A percentile compares a stretch with the other conserved stretches of the same genome.
phyloP scores from a whole-genome alignment of 1,140 invertebrate species.

The Chlorops oryzae region DNA sequence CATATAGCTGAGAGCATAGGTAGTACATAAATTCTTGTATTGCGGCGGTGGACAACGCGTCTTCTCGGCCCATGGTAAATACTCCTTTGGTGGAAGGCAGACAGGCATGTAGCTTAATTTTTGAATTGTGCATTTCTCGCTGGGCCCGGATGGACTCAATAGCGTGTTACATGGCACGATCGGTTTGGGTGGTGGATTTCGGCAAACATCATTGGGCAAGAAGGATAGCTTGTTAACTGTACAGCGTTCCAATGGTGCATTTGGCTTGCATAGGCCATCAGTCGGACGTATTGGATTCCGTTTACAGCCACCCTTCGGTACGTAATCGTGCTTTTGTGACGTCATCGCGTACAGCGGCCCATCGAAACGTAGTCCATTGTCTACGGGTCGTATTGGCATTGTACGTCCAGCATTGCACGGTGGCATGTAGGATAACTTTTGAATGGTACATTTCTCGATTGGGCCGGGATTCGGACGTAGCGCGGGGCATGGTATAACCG shows the following conservation, averaged over 20 bases:
- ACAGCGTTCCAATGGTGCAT: slow-evolving; percentile 51
- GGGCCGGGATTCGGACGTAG: slow-evolving; percentile 41
- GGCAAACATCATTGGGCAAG: slow-evolving; percentile 48
- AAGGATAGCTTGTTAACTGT: slow-evolving; percentile 53
- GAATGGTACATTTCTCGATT: slow-evolving; percentile 50
- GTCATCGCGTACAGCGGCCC: slow-evolving; percentile 66
- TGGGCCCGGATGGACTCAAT: slow-evolving; percentile 44
- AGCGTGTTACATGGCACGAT: slow-evolving; percentile 46
- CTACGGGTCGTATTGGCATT: slow-evolving; percentile 34
- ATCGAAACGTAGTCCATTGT: slow-evolving; percentile 46
- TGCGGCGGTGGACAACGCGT: slow-evolving; percentile 34
- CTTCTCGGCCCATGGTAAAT: slow-evolving; percentile 51
- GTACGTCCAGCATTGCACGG: slow-evolving; percentile 47
- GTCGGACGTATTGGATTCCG: slow-evolving; percentile 51
- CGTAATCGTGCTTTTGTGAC: slow-evolving; percentile 67
- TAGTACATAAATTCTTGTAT: slow-evolving; percentile 38
- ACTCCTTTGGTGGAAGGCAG: slow-evolving; percentile 48
- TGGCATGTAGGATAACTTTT: slow-evolving; percentile 53
- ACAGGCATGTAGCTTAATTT: slow-evolving; percentile 57
- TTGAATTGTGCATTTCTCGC: slow-evolving; percentile 51
- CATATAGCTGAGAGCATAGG: slow-evolving; percentile 48
- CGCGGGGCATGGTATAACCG: slow-evolving; percentile 42
- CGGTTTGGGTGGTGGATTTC: slow-evolving; percentile 42
- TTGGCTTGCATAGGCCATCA: slow-evolving; percentile 50
- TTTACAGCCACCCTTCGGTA: slow-evolving; percentile 55